phyloP scores from a whole-genome alignment of 2,797 vertebrate species.

The Scarus forsteni region DNA sequence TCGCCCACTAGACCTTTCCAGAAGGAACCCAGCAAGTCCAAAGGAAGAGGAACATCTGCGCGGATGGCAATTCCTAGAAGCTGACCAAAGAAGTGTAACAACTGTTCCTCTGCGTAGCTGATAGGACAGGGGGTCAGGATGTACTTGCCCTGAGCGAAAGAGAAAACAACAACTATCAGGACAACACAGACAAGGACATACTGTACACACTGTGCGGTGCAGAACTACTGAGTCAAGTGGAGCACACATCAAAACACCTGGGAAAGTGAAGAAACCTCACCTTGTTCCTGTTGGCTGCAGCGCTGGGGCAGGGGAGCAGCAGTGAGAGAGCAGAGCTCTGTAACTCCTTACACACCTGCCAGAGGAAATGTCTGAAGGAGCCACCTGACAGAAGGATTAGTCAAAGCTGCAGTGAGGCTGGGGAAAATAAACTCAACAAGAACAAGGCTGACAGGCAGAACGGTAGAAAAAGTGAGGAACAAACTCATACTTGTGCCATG shows the following conservation, averaged over 20 bases:
- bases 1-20: conserved; percentile 97
- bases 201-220: background rate
- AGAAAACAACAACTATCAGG: background rate
- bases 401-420: conserved; percentile 12
- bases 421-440: background rate
- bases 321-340: conserved; percentile 96
- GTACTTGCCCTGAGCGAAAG: conserved; percentile 90
- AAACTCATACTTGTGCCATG: conserved; percentile 93
- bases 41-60: conserved; percentile 94
- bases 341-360: conserved; percentile 98
- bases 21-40: conserved; percentile 95
- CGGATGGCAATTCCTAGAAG: conserved; percentile 95
- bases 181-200: background rate
- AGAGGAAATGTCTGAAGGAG: conserved; percentile 98
- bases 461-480: background rate
- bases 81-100: conserved; percentile 97
- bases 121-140: conserved; percentile 95
- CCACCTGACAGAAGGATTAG: conserved; percentile 83
- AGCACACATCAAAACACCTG: background rate
- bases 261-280: conserved; percentile 67
- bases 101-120: conserved; percentile 95
- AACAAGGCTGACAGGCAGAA: background rate
- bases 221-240: conserved; percentile 5
- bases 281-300: conserved; percentile 97
- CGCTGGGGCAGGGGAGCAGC: conserved; percentile 94